These are phyloP conservation scores for Lampris megalopsis DNA, from an alignment of 2,113 vertebrate genomes.

Conservation along the genomic window DNA sequence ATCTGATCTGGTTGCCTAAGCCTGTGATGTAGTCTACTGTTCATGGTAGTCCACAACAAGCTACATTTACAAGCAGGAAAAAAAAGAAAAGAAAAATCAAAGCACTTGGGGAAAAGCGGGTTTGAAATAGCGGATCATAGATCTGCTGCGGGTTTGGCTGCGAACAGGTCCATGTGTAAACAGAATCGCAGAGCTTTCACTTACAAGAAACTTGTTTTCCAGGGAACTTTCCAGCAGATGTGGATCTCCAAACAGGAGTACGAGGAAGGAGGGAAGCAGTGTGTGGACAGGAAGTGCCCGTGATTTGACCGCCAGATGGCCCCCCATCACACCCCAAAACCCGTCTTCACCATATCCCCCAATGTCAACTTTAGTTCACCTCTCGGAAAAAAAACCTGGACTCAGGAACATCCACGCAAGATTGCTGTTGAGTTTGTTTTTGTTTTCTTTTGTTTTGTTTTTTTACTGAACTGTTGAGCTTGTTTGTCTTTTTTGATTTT, in stretches of 20 bases:
- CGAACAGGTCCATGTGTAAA: too few species aligned
- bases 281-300: constrained; percentile 98
- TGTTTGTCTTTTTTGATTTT: constrained; percentile 36
- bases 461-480: constrained; percentile 11
- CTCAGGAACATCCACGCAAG: constrained; percentile 74
- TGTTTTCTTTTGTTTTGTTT: constrained; percentile 62
- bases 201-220: constrained; percentile 33
- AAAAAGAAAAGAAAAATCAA: too few species aligned
- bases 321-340: background rate
- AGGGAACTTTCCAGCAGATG: constrained; percentile 99
- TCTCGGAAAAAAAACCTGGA: constrained; percentile 50
- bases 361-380: constrained; percentile 44
- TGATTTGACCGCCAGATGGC: constrained; percentile 71
- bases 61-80: too few species aligned
- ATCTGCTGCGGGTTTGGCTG: too few species aligned
- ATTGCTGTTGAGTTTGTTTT: constrained; percentile 57
- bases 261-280: constrained; percentile 98
- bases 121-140: too few species aligned
- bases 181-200: background rate
- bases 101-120: too few species aligned
- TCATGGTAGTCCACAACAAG: too few species aligned
- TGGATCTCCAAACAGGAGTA: constrained; percentile 99
- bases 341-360: constrained; percentile 31
- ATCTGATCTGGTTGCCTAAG: too few species aligned
- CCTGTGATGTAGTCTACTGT: too few species aligned